Conservation (phyloP, 2,797 vertebrate genomes). For the Heliangelus exortis region DNA sequence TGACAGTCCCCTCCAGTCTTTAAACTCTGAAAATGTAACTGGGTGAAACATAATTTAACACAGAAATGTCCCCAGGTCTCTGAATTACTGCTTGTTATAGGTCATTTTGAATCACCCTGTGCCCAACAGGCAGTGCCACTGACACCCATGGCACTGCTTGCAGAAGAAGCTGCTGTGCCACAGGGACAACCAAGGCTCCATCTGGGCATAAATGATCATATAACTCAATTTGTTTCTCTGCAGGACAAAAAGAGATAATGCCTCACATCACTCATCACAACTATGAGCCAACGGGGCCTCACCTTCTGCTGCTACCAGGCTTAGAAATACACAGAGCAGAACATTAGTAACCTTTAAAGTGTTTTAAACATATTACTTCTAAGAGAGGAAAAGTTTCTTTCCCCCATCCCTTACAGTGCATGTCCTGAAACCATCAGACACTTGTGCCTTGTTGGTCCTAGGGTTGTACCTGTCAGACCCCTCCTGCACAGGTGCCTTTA, state of each 20-base stretch:
- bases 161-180: not conserved
- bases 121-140: not conserved
- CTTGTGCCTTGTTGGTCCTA: too few species aligned
- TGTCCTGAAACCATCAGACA: not conserved
- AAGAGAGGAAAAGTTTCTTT: not conserved
- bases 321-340: not conserved
- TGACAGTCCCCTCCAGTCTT: not conserved
- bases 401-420: not conserved
- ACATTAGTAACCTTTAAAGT: not conserved
- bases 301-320: not conserved
- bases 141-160: not conserved
- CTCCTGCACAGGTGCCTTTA: not conserved
- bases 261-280: accelerated
- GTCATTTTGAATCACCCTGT: not conserved
- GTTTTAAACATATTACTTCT: not conserved
- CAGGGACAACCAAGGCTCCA: not conserved
- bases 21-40: not conserved
- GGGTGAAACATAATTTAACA: not conserved
- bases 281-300: accelerated
- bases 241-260: not conserved
- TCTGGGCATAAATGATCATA: not conserved
- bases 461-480: not conserved
- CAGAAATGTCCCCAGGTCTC: not conserved
- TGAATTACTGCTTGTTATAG: not conserved
- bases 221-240: not conserved